Evolutionary conservation across 2,797 vertebrate genomes (phyloP), one percentile per base, ranked within the genome.

Genomic region (Protosalanx chinensis): DNA sequence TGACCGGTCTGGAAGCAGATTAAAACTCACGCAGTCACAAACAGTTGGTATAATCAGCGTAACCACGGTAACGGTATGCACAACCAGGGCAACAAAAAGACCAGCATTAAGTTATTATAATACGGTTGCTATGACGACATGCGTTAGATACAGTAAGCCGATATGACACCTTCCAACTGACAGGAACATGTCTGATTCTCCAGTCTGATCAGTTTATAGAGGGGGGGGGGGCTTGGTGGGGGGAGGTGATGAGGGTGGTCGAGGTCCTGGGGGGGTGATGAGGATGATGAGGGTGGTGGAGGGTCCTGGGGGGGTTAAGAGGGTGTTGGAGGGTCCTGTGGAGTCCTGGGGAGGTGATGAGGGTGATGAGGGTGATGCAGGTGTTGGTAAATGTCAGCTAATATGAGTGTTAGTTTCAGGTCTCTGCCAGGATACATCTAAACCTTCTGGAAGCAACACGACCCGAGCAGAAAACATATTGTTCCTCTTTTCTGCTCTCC

Each of bases 111-210:
- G 32, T 7, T 6, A 13, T n/a, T n/a, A 63, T 20, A 27, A n/a
- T 1, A 27, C 35, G 5, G 46, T 16, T 20, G 37, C 20, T 35
- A 64, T 16, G 62, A 78, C 61, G 67, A 73, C 68, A 63, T 29
- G 69, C 65, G 82, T 84, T 80, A 88, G 86, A 87, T 81, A 72
- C 4, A 37, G 35, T 59, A 82, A 75, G 67, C 70, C 82, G 82
- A 85, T 83, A 82, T 72, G 78, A 81, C 13, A 15, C 23, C 23
- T 37, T 41, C 3, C 35, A 35, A 35, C 37, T 41, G 37, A 41
- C 8, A 8, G 37, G 37, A 10, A 6, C 37, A 2, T 41, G 7
- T 32, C 49, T 73, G 76, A 79, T 81, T 75, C 70, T 64, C 0
- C 72, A 79, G 80, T 41, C 37, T 41, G 2, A 10, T 41, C 37